Conservation (phyloP, 92 coral and sea anemone genomes). For the Paramuricea clavata region DNA sequence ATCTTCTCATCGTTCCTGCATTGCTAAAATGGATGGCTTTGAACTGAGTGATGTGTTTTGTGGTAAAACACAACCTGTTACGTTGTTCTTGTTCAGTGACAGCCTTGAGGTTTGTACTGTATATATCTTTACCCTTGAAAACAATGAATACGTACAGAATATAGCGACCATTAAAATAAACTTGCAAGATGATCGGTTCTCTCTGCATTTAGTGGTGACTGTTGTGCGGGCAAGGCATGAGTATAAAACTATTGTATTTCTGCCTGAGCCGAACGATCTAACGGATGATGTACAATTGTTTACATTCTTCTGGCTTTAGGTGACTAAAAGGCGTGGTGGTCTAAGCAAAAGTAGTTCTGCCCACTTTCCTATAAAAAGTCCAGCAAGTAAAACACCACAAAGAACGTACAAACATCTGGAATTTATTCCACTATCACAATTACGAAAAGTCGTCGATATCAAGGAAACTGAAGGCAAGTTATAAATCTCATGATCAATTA, state of each 20-base stretch:
- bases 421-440: constrained; percentile 92
- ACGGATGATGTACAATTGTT: neutral
- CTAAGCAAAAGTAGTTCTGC: constrained; percentile 71
- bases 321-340: constrained; percentile 92
- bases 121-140: neutral
- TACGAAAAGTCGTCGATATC: constrained; percentile 93
- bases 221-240: too few species aligned
- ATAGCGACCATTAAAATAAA: too few species aligned
- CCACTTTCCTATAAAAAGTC: constrained; percentile 89
- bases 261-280: neutral
- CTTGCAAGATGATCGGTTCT: neutral
- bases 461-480: constrained; percentile 66
- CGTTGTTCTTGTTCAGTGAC: constrained; percentile 93
- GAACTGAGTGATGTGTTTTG: constrained; percentile 90
- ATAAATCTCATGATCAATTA: too few species aligned
- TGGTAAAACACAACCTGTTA: constrained; percentile 96
- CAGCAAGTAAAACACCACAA: constrained; percentile 91
- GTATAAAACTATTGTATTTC: neutral
- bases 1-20: constrained; percentile 92
- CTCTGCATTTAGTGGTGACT: neutral
- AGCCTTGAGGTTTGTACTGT: constrained; percentile 84
- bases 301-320: constrained; percentile 54
- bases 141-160: too few species aligned
- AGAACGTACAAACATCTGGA: constrained; percentile 95
- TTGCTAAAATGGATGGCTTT: constrained; percentile 88